Base-by-base conservation (phyloP, 2,888 invertebrate species). In the Odontocerum albicorne region DNA sequence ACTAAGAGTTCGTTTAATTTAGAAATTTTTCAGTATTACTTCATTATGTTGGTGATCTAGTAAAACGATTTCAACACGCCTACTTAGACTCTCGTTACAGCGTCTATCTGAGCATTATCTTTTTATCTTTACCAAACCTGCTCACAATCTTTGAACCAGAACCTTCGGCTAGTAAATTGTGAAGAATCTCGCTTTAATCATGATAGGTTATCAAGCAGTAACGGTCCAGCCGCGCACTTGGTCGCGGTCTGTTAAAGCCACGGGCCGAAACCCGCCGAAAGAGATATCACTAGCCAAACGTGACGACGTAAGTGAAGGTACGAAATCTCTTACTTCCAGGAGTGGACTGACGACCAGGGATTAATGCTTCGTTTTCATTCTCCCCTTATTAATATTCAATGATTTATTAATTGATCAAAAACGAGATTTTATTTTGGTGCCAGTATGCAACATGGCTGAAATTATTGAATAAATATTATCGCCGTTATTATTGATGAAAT, bases 271-370 rank as follows among this genome's bases (percentile, higher is more conserved):
- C 42, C 43, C 54, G 46, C 54, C 51, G 47, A 55, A 59, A 59
- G 44, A 59, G 58, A 58, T 59, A 59, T 59, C 58, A 57, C 57
- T 49, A 57, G 54, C 54, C 45, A 54, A 16, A 45, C 57, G 54
- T 54, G 44, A 46, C 54, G 50, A 27, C 22, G 7, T 27, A 31
- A 38, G 55, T 49, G 39, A 55, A 50, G 33, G 55, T 39, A 27
- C n/a, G 13, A 45, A 35, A 15, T 12, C 36, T 6, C 46, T 8
- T 10, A 27, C n/a, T n/a, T n/a, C n/a, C n/a, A n/a, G n/a, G n/a
- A n/a, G n/a, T n/a, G n/a, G n/a, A n/a, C n/a, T n/a, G n/a, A n/a
- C n/a, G n/a, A n/a, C n/a, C n/a, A n/a, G n/a, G n/a, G n/a, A n/a
- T n/a, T n/a, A n/a, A n/a, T n/a, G n/a, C n/a, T n/a, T n/a, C n/a